A percentile compares a stretch with the other conserved stretches of the same genome.
Evolutionary conservation across 2,888 invertebrate species (phyloP).

Genomic region (Sympetrum striolatum): DNA sequence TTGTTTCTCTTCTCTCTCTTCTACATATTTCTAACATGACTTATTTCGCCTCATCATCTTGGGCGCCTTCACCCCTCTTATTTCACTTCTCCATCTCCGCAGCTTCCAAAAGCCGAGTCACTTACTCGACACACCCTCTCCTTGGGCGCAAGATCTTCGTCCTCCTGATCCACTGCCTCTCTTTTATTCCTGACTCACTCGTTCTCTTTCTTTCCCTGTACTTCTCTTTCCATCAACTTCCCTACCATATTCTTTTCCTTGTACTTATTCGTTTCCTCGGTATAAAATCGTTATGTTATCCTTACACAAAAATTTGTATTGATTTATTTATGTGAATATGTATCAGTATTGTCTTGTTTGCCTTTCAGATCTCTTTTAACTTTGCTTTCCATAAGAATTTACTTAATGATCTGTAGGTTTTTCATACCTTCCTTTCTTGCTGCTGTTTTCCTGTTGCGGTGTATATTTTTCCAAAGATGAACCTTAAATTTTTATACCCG

Average conservation of each 20-base stretch:
- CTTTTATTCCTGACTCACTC: background rate
- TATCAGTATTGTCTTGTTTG: too few relatives aligned
- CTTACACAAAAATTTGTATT: too few relatives aligned
- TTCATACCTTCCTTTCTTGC: too few relatives aligned
- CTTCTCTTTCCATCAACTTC: background rate
- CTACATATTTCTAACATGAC: background rate
- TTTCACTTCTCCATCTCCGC: background rate
- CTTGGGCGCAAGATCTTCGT: background rate
- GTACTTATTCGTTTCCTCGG: too few relatives aligned
- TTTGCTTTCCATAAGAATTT: too few relatives aligned
- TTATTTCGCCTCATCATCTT: slow-evolving; percentile 32
- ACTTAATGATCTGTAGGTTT: too few relatives aligned
- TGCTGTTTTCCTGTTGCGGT: too few relatives aligned
- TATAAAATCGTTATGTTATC: too few relatives aligned
- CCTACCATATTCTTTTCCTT: background rate
- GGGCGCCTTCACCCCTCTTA: background rate
- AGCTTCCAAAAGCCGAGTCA: background rate
- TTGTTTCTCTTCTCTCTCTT: slow-evolving; percentile 5
- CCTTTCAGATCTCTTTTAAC: too few relatives aligned
- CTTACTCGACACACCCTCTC: background rate
- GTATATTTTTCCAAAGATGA: too few relatives aligned
- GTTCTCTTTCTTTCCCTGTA: background rate
- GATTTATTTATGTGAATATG: too few relatives aligned
- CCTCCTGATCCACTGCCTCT: background rate
- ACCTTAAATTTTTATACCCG: too few relatives aligned